A percentile compares a stretch with the other conserved stretches of the same genome.
phyloP scores from a whole-genome alignment of 2,113 vertebrate genomes.

The Toxotes chatareus region DNA sequence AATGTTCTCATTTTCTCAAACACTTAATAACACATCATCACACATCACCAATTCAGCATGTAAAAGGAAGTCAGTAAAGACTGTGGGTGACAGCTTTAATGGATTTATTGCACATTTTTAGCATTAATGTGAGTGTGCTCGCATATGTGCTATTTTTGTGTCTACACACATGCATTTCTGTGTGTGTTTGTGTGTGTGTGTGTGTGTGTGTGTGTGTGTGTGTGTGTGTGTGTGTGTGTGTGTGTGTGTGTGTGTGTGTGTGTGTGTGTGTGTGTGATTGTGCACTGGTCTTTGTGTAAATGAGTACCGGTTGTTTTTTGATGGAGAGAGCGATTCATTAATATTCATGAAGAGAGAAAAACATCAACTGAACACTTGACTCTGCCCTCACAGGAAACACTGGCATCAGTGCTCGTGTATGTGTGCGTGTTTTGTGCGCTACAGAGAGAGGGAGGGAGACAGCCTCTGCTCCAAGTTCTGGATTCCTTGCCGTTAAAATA shows the following conservation, averaged over 20 bases:
- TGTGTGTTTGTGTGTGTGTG: slow-evolving; percentile 8
- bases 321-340: slow-evolving; percentile 70
- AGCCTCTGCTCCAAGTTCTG: neutral
- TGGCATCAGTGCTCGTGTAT: neutral
- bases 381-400: slow-evolving; percentile 65
- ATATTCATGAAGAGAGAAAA: slow-evolving; percentile 75
- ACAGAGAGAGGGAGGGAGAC: slow-evolving; percentile 7
- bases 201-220: slow-evolving; percentile 4
- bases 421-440: slow-evolving; percentile 10
- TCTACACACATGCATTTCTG: neutral
- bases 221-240: neutral
- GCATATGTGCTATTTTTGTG: slow-evolving; percentile 7
- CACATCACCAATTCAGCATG: neutral
- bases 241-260: slow-evolving; percentile 26
- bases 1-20: neutral
- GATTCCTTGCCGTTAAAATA: neutral
- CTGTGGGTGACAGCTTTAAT: neutral
- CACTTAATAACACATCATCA: neutral
- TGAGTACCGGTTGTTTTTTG: slow-evolving; percentile 67
- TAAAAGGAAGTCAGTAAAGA: neutral
- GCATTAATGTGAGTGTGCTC: neutral
- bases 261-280: neutral
- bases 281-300: slow-evolving; percentile 52
- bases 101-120: neutral
- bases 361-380: slow-evolving; percentile 74